phyloP scores from a whole-genome alignment of 2,113 vertebrate species.

The Corythaeola cristata region DNA sequence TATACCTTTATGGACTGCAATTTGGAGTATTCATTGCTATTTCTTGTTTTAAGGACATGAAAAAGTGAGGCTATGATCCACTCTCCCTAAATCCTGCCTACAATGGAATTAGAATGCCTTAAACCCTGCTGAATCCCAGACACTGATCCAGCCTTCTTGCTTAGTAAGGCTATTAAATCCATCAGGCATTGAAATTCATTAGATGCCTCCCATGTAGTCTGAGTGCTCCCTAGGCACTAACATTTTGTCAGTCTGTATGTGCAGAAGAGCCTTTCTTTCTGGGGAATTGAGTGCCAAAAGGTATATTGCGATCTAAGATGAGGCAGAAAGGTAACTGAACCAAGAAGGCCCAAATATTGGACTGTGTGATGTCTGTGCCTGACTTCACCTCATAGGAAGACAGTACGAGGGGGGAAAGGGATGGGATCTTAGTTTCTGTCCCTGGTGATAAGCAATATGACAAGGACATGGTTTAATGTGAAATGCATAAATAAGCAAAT shows the following conservation, averaged over 20 bases:
- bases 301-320: not conserved
- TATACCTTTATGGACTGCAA: not conserved
- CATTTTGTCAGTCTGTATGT: not conserved
- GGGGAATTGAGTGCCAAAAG: not conserved
- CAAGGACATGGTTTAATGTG: not conserved
- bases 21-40: not conserved
- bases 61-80: not conserved
- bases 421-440: not conserved
- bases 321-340: not conserved
- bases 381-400: not conserved
- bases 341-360: not conserved
- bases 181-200: conserved; percentile 38
- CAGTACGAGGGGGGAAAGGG: not conserved
- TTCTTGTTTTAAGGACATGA: not conserved
- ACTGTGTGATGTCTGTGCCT: not conserved
- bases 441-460: not conserved
- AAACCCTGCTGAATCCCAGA: conserved; percentile 13
- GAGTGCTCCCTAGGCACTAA: not conserved
- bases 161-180: conserved; percentile 41
- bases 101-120: conserved; percentile 16
- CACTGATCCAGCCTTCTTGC: conserved; percentile 15
- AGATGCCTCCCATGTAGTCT: not conserved
- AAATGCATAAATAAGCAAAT: not conserved
- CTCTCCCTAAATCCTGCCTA: conserved; percentile 5
- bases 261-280: not conserved